phyloP scores from a whole-genome alignment of 2,888 invertebrate genomes.

The Carpatolechia fugitivella region DNA sequence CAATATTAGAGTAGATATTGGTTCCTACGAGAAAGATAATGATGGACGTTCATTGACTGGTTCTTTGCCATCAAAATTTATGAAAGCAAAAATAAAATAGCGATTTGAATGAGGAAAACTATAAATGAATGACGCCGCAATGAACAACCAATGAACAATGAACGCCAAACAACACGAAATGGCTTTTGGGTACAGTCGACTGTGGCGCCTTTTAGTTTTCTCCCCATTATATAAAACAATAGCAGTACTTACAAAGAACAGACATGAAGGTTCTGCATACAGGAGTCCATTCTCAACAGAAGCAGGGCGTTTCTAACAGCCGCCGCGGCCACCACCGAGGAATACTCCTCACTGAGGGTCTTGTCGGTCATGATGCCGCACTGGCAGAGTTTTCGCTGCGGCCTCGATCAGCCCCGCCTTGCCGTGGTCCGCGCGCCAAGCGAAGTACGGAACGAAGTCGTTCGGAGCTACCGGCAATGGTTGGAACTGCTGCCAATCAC shows the following conservation, averaged over 20 bases:
- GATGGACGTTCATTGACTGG: no score
- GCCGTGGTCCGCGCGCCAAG: not conserved
- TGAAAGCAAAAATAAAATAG: no score
- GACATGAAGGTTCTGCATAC: not conserved
- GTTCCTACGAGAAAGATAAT: no score
- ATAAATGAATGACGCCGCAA: no score
- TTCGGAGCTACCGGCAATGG: not conserved
- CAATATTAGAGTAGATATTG: no score
- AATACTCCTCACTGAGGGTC: not conserved
- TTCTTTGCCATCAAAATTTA: no score
- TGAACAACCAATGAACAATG: no score
- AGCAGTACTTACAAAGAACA: constrained; percentile 2
- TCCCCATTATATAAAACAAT: no score
- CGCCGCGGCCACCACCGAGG: constrained; percentile 5
- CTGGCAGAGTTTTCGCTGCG: constrained; percentile 6
- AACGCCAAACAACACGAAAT: no score
- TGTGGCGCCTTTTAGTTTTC: no score
- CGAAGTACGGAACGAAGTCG: constrained; percentile 5
- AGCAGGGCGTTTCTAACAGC: constrained; percentile 5
- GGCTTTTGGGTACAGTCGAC: no score
- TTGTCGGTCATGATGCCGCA: constrained; percentile 6
- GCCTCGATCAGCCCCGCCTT: constrained; percentile 3
- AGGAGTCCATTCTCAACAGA: not conserved
- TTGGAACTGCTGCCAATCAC: not conserved
- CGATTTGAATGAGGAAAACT: no score